Percentiles rank a stretch among this genome's conserved stretches.
phyloP scores from a whole-genome alignment of 2,113 vertebrate genomes.

The Pelobates fuscus region DNA sequence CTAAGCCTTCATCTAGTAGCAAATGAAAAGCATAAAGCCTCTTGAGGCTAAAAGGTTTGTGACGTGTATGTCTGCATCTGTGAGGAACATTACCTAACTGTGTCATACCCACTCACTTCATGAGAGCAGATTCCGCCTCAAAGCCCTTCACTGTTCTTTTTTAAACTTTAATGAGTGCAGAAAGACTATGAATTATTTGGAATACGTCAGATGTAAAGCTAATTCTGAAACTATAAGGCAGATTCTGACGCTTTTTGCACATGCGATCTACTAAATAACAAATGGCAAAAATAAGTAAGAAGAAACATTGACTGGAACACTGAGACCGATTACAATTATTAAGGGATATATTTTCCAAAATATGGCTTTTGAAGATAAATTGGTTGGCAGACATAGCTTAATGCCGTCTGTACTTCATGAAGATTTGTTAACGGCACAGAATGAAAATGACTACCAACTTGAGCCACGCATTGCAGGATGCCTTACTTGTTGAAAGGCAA shows the following conservation, averaged over 20 bases:
- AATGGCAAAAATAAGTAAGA: not conserved
- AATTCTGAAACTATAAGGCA: constrained; percentile 52
- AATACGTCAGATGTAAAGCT: constrained; percentile 58
- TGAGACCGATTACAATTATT: too few species aligned
- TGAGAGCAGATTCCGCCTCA: constrained; percentile 63
- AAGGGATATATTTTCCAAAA: too few species aligned
- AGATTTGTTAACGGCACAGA: too few species aligned
- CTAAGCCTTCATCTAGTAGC: constrained; percentile 65
- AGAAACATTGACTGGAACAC: not conserved
- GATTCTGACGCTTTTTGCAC: constrained; percentile 55
- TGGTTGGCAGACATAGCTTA: too few species aligned
- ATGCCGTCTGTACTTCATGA: too few species aligned
- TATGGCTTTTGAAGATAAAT: too few species aligned
- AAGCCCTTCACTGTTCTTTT: constrained; percentile 62
- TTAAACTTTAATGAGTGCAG: constrained; percentile 67
- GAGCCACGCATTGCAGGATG: too few species aligned
- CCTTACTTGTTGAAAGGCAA: too few species aligned
- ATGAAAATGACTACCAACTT: too few species aligned
- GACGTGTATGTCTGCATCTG: constrained; percentile 60
- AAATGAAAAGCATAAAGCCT: constrained; percentile 73
- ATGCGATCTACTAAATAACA: constrained; percentile 47
- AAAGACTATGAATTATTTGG: constrained; percentile 64
- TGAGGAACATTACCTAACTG: constrained; percentile 70
- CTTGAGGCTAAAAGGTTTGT: constrained; percentile 66
- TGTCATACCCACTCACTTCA: constrained; percentile 68